Conservation (phyloP, 2,113 vertebrate species). For the Strigops habroptila region DNA sequence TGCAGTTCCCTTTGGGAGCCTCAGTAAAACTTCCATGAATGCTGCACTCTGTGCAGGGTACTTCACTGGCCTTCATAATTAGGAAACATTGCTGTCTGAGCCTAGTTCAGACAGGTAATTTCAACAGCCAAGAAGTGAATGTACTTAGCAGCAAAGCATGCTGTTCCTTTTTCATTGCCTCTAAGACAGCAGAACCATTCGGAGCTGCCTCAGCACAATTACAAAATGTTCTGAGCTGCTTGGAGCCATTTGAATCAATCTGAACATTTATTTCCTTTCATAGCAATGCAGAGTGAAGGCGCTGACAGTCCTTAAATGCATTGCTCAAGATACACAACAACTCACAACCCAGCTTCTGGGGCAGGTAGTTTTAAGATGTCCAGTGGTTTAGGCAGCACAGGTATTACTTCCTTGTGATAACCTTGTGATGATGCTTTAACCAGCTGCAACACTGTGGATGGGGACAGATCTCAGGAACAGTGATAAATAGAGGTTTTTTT, state of each 20-base stretch:
- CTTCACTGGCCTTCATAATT: conserved; percentile 18
- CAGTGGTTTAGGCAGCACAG: background rate
- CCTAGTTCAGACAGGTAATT: background rate
- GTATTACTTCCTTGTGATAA: background rate
- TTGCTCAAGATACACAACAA: background rate
- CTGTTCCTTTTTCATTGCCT: conserved; percentile 24
- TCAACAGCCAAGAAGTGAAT: conserved; percentile 38
- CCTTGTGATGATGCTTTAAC: background rate
- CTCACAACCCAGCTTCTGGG: background rate
- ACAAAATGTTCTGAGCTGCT: conserved; percentile 10
- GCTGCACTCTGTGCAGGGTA: background rate
- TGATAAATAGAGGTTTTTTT: background rate
- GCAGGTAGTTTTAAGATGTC: background rate
- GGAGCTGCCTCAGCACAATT: conserved; percentile 34
- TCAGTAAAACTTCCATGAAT: background rate
- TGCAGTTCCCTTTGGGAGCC: background rate
- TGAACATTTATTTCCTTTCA: conserved; percentile 21
- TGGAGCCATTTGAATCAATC: conserved; percentile 26
- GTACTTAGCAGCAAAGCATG: conserved; percentile 12
- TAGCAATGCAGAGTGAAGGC: background rate
- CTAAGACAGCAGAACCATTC: conserved; percentile 43
- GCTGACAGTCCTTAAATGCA: background rate
- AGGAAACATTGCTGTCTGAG: conserved; percentile 15
- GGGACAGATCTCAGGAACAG: background rate
- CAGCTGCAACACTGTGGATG: background rate